Evolutionary conservation across 2,113 vertebrate genomes (phyloP).

Genomic region (Otocyon megalotis): DNA sequence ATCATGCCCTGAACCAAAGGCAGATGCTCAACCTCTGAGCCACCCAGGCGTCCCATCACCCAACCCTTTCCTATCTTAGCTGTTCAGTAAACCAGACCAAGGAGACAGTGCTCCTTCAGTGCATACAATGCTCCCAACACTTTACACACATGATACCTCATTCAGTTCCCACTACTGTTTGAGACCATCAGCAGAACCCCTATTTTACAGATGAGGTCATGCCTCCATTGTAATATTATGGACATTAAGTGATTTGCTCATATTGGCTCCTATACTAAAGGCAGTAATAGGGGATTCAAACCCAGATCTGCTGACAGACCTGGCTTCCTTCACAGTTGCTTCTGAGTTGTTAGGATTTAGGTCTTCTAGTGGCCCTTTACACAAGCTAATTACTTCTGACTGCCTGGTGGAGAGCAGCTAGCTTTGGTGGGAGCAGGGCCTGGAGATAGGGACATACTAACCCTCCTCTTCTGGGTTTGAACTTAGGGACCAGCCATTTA

Average conservation of each 20-base stretch:
- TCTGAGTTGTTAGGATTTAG: neutral
- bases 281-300: neutral
- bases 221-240: no score
- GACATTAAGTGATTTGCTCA: neutral
- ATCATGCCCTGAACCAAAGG: no score
- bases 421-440: neutral
- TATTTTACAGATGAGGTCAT: neutral
- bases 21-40: no score
- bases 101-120: neutral
- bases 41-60: no score
- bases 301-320: neutral
- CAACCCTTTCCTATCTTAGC: neutral
- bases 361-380: neutral
- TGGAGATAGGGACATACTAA: rapidly evolving
- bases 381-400: neutral
- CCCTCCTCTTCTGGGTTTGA: neutral
- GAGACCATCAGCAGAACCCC: neutral
- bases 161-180: neutral
- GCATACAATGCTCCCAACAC: neutral
- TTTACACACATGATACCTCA: rapidly evolving
- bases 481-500: neutral
- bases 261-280: rapidly evolving
- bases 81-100: neutral
- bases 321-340: neutral
- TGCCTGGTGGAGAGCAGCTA: neutral